Percentiles rank a stretch among this genome's conserved stretches.
These are phyloP conservation scores for Protula sp. DNA, from an alignment of 2,888 invertebrate species.

Conservation along the genomic window DNA sequence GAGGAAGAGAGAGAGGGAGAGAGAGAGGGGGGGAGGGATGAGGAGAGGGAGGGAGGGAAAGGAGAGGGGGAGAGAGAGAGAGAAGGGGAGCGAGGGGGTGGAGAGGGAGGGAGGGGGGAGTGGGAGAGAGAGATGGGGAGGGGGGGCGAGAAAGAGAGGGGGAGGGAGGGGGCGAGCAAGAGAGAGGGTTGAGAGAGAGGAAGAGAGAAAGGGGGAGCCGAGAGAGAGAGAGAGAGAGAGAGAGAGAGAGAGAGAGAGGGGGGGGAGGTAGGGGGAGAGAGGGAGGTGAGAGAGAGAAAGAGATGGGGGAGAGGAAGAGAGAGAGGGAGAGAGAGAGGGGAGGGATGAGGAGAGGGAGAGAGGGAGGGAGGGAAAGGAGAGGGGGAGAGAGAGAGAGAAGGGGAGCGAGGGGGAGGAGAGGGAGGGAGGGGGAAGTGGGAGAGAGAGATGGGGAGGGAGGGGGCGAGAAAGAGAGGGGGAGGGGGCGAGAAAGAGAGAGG, in stretches of 20 bases:
- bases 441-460: background rate
- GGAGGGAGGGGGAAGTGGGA: background rate
- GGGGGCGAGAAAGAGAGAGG: background rate
- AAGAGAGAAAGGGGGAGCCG: too few relatives aligned
- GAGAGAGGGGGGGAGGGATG: background rate
- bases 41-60: background rate
- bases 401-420: too few relatives aligned
- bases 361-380: background rate
- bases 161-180: background rate
- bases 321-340: too few relatives aligned
- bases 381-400: background rate
- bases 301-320: too few relatives aligned
- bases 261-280: too few relatives aligned
- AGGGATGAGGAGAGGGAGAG: background rate
- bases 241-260: background rate
- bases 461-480: background rate
- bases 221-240: background rate
- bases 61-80: background rate
- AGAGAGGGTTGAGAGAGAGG: background rate
- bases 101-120: too few relatives aligned
- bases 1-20: constrained; percentile 1
- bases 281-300: too few relatives aligned
- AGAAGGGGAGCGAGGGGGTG: too few relatives aligned
- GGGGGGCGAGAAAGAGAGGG: background rate
- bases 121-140: too few relatives aligned